phyloP scores from a whole-genome alignment of 2,888 invertebrate genomes.

The Incurvaria masculella region DNA sequence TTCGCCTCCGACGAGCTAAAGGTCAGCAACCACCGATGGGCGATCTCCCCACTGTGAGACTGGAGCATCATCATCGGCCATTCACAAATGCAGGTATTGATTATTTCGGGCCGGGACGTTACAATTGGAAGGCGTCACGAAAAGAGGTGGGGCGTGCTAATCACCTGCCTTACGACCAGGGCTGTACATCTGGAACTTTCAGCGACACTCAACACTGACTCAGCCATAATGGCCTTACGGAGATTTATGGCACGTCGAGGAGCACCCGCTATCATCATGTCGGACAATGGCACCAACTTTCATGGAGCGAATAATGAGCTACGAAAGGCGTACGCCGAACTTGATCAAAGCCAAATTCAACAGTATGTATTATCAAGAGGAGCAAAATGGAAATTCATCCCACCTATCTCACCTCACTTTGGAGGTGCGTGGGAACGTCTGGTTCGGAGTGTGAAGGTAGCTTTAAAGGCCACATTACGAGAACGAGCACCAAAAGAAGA shows the following conservation, averaged over 20 bases:
- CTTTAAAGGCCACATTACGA: too few relatives aligned
- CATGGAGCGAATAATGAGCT: too few relatives aligned
- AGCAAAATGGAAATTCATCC: too few relatives aligned
- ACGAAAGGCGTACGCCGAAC: too few relatives aligned
- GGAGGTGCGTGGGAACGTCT: too few relatives aligned
- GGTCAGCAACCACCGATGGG: too few relatives aligned
- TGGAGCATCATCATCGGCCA: slow-evolving; percentile 11
- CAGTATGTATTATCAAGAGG: too few relatives aligned
- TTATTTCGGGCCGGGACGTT: slow-evolving; percentile 10
- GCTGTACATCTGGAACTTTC: slow-evolving; percentile 16
- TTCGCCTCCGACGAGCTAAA: too few relatives aligned
- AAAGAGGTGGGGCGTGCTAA: slow-evolving; percentile 11
- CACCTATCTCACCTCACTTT: too few relatives aligned
- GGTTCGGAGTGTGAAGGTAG: too few relatives aligned
- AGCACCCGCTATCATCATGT: slow-evolving; percentile 12
- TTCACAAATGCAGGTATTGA: slow-evolving; percentile 11
- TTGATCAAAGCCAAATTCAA: too few relatives aligned
- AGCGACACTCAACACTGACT: slow-evolving; percentile 11
- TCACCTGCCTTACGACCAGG: slow-evolving; percentile 9
- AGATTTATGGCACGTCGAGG: slow-evolving; percentile 17
- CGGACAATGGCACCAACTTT: slow-evolving; percentile 12
- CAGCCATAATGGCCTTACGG: slow-evolving; percentile 17
- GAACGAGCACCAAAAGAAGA: too few relatives aligned
- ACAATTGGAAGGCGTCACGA: slow-evolving; percentile 8
- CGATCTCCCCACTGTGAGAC: slow-evolving; percentile 13